Conservation (phyloP, 2,797 vertebrate species). For the Microctenopoma stevenorrisi region DNA sequence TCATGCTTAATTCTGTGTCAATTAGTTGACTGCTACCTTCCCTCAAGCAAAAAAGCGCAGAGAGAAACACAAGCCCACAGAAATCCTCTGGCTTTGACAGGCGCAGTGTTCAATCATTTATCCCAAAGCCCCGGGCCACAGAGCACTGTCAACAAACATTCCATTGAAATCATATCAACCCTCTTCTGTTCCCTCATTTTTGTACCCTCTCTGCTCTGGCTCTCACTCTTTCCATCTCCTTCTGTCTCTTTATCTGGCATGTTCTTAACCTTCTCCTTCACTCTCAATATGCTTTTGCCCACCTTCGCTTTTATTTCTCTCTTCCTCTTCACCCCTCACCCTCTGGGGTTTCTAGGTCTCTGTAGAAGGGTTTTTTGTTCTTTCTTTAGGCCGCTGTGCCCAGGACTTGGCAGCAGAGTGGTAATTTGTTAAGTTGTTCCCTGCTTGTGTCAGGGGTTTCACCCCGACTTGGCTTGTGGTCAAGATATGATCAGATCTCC, state of each 20-base stretch:
- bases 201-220: constrained; percentile 73
- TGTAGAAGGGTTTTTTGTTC: constrained; percentile 65
- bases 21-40: constrained; percentile 98
- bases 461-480: constrained; percentile 66
- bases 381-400: constrained; percentile 61
- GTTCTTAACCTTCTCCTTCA: constrained; percentile 65
- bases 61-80: constrained; percentile 93
- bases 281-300: constrained; percentile 63
- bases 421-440: constrained; percentile 76
- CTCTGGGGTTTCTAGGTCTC: constrained; percentile 69
- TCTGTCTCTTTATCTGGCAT: constrained; percentile 65
- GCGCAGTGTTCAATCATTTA: constrained; percentile 96
- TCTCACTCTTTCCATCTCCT: constrained; percentile 75
- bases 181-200: constrained; percentile 88
- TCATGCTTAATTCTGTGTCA: constrained; percentile 99
- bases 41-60: constrained; percentile 92
- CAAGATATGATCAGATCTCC: constrained; percentile 58
- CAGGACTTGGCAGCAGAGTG: constrained; percentile 67
- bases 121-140: constrained; percentile 89
- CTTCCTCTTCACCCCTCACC: constrained; percentile 64
- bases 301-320: constrained; percentile 66
- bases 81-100: constrained; percentile 95
- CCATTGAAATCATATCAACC: constrained; percentile 94
- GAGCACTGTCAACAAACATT: constrained; percentile 97
- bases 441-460: constrained; percentile 48